A percentile compares a stretch with the other conserved stretches of the same genome.
These are phyloP conservation scores for Gari tellinella DNA, from an alignment of 2,888 invertebrate genomes.

Conservation along the genomic window DNA sequence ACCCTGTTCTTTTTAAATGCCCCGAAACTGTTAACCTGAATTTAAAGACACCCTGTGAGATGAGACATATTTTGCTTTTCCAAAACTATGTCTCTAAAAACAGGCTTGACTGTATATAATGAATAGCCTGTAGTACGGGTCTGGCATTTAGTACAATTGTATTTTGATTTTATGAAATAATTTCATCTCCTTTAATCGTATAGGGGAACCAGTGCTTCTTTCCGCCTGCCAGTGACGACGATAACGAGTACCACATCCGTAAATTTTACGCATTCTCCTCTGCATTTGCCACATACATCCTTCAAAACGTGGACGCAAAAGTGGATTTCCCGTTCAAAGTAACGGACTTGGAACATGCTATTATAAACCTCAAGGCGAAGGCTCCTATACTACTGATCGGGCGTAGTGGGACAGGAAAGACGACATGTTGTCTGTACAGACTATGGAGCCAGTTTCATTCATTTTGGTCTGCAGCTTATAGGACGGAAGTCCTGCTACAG, in stretches of 20 bases:
- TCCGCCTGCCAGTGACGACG: slow-evolving; percentile 77
- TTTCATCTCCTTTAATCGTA: too few species aligned
- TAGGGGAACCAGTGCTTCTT: slow-evolving; percentile 59
- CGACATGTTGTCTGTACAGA: slow-evolving; percentile 80
- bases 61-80: too few species aligned
- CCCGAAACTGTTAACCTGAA: too few species aligned
- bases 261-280: slow-evolving; percentile 80
- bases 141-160: too few species aligned
- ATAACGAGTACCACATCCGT: slow-evolving; percentile 78
- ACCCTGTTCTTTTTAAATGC: too few species aligned
- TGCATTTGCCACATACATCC: slow-evolving; percentile 70
- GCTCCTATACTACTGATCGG: slow-evolving; percentile 78
- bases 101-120: too few species aligned
- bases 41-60: too few species aligned
- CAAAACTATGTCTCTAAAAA: too few species aligned
- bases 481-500: slow-evolving; percentile 63
- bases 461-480: slow-evolving; percentile 73
- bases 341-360: slow-evolving; percentile 78
- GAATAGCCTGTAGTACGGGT: too few species aligned
- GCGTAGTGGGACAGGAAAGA: slow-evolving; percentile 80
- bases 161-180: too few species aligned
- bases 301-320: slow-evolving; percentile 69
- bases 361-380: slow-evolving; percentile 71
- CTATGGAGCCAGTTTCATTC: slow-evolving; percentile 75
- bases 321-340: slow-evolving; percentile 80